These are phyloP conservation scores for Mobula birostris DNA, from an alignment of 2,113 vertebrate species.

Conservation along the genomic window DNA sequence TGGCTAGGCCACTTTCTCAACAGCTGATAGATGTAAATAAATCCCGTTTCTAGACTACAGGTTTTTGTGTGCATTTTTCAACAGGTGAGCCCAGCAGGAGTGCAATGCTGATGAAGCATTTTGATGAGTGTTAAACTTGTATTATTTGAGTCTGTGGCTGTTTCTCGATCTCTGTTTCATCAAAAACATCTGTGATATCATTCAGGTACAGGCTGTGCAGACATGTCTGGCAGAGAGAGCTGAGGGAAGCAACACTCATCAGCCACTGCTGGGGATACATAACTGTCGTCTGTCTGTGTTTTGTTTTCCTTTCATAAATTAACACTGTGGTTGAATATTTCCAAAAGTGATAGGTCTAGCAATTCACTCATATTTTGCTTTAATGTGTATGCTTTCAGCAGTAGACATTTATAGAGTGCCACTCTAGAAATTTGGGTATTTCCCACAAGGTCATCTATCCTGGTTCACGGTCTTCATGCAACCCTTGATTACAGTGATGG, in stretches of 20 bases:
- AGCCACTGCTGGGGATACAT: neutral
- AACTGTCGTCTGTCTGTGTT: neutral
- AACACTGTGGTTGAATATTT: neutral
- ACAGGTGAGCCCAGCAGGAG: neutral
- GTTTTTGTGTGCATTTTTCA: neutral
- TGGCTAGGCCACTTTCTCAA: no score
- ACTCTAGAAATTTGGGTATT: no score
- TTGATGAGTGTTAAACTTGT: neutral
- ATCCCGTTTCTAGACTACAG: no score
- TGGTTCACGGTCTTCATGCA: no score
- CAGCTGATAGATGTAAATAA: no score
- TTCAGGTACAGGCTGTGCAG: neutral
- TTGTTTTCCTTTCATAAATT: constrained; percentile 12
- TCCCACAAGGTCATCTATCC: no score
- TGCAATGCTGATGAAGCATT: constrained; percentile 15
- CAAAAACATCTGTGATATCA: constrained; percentile 26
- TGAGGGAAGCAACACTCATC: neutral
- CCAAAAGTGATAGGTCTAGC: neutral
- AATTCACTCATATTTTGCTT: no score
- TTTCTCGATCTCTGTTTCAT: neutral
- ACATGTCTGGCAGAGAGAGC: constrained; percentile 25
- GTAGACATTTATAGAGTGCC: no score
- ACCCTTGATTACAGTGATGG: no score
- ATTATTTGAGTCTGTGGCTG: neutral
- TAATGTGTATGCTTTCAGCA: no score